Evolutionary conservation across 2,797 vertebrate genomes (phyloP), one percentile per base, ranked within the genome.

Genomic region (Paedocypris micromegethes): DNA sequence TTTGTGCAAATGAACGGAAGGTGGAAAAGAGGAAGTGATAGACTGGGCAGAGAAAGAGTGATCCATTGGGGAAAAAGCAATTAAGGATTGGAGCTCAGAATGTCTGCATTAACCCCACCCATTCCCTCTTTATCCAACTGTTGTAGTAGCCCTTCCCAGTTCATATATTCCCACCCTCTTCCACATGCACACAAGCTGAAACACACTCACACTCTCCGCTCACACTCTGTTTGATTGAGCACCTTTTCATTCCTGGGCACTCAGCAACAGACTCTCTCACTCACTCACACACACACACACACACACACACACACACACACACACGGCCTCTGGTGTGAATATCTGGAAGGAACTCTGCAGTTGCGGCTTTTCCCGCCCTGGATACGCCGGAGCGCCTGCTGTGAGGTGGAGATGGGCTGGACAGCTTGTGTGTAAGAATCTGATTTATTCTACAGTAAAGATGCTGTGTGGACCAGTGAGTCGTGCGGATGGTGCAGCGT

Each of bases 201-300:
- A 72, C 73, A 46, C 62, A 58, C 55, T 23, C 46, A 46, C 60
- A 52, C 66, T 62, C 59, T 64, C 74, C 47, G 63, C 66, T 78
- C 77, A 71, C 81, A 81, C 81, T 79, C 81, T 60, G 47, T 77
- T 83, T 88, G 87, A 87, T 81, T 80, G 83, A 86, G 78, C 78
- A 80, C 81, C 79, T 83, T 84, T 83, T 87, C 66, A 80, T 82
- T 83, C 76, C 75, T 78, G 77, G 82, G 74, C 53, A 78, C 79
- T 87, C 83, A 86, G 86, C 86, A 85, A 75, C 72, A 84, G 72
- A 75, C 79, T 64, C 72, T 72, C 66, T 68, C 80, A 47, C 58
- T 54, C 75, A 56, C 70, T 50, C 73, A 40, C 60, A 58, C 66
- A 58, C 66, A 41, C 9, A 49, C 54, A 42, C 41, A n/a, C 56